Conservation (phyloP, 2,113 vertebrate species). For the Saguinus midas region DNA sequence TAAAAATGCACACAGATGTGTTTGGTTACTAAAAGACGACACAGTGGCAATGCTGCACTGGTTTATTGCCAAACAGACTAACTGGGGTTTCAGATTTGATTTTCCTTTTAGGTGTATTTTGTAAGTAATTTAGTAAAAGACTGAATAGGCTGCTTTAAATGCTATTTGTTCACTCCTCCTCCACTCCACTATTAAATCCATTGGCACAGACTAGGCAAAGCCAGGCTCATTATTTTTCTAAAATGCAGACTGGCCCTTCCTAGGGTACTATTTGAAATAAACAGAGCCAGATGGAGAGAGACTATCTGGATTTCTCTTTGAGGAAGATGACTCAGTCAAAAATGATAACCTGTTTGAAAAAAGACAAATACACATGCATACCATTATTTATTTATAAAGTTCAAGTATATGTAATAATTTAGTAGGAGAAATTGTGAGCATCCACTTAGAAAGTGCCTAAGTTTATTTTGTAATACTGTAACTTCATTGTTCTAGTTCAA, state of each 20-base stretch:
- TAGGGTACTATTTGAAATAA: neutral
- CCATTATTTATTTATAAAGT: neutral
- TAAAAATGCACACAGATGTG: neutral
- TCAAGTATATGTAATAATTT: conserved; percentile 1
- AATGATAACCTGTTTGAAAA: conserved; percentile 9
- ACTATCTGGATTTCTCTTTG: conserved; percentile 7
- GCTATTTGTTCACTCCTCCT: neutral
- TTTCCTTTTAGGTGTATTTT: conserved; percentile 16
- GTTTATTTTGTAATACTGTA: neutral
- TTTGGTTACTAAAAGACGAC: neutral
- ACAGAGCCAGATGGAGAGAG: neutral
- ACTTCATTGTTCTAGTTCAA: neutral
- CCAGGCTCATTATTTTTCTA: neutral
- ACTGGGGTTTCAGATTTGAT: neutral
- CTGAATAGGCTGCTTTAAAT: neutral
- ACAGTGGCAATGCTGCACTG: neutral
- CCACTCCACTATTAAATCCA: neutral
- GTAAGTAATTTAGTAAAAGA: neutral
- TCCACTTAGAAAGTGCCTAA: neutral
- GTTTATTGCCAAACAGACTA: neutral
- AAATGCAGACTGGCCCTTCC: neutral
- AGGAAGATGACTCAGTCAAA: neutral
- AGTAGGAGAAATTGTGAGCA: neutral
- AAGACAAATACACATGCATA: neutral
- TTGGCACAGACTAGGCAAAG: neutral